Evolutionary conservation across 2,797 vertebrate species (phyloP).

Genomic region (Artibeus jamaicensis): DNA sequence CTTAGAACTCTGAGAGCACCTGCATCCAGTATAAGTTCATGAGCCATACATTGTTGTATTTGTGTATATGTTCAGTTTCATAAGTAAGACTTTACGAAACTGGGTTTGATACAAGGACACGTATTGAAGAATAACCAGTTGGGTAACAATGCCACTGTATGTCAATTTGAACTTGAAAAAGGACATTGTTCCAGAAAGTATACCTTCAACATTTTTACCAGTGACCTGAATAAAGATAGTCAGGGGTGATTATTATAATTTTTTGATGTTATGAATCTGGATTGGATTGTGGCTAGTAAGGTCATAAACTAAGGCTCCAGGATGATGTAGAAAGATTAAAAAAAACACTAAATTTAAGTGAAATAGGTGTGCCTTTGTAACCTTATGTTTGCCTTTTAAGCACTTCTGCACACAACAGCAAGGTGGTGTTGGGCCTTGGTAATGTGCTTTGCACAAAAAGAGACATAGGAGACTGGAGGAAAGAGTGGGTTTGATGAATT

Average conservation of each 20-base stretch:
- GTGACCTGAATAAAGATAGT: not conserved
- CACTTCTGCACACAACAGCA: not conserved
- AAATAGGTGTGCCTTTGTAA: not conserved
- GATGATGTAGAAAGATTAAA: not conserved
- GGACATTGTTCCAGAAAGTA: not conserved
- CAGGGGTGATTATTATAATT: not conserved
- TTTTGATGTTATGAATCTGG: not conserved
- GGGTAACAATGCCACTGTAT: not conserved
- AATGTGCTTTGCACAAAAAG: not conserved
- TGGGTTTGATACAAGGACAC: not conserved
- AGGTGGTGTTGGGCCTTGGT: not conserved
- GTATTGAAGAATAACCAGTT: not conserved
- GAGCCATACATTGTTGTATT: accelerated
- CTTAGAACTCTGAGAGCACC: not conserved
- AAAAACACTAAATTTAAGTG: not conserved
- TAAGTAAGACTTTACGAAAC: not conserved
- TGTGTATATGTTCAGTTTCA: not conserved
- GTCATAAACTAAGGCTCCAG: not conserved
- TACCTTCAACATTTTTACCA: not conserved
- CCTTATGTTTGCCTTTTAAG: not conserved
- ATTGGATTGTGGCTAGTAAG: not conserved
- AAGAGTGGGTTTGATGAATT: not conserved
- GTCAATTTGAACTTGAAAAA: not conserved
- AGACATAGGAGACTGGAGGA: not conserved
- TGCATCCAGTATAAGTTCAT: not conserved